Evolutionary conservation across 2,113 vertebrate species (phyloP).

Genomic region (Phylloscopus trochilus): DNA sequence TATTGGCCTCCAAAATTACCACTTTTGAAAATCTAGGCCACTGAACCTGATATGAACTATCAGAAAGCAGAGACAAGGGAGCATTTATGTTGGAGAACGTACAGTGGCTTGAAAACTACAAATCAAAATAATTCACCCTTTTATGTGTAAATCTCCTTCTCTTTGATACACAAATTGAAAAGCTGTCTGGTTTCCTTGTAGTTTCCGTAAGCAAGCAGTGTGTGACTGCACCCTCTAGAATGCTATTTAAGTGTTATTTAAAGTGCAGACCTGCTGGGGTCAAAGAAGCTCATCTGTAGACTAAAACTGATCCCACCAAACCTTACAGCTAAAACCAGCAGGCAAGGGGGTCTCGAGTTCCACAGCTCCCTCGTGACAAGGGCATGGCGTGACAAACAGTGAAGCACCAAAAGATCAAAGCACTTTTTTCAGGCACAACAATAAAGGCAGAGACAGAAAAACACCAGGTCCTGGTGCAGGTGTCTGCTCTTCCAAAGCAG

Average conservation of each 20-base stretch:
- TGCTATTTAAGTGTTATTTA: conserved; percentile 27
- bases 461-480: neutral
- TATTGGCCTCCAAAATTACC: neutral
- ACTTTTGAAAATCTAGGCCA: conserved; percentile 17
- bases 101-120: conserved; percentile 16
- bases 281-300: conserved; percentile 20
- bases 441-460: neutral
- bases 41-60: conserved; percentile 26
- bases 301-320: neutral
- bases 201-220: neutral
- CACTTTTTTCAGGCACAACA: neutral
- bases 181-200: conserved; percentile 63
- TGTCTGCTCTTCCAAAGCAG: neutral
- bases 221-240: conserved; percentile 1
- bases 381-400: neutral
- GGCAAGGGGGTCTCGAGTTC: neutral
- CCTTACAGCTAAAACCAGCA: neutral
- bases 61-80: conserved; percentile 25
- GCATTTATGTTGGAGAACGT: conserved; percentile 7
- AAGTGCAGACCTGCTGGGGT: conserved; percentile 31
- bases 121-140: conserved; percentile 58
- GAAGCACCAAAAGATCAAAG: conserved; percentile 1
- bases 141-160: conserved; percentile 57
- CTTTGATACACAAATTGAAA: conserved; percentile 58
- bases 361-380: neutral